A percentile compares a stretch with the other conserved stretches of the same genome.
phyloP scores from a whole-genome alignment of 2,113 vertebrate species.

The Malurus alboscapulatus region DNA sequence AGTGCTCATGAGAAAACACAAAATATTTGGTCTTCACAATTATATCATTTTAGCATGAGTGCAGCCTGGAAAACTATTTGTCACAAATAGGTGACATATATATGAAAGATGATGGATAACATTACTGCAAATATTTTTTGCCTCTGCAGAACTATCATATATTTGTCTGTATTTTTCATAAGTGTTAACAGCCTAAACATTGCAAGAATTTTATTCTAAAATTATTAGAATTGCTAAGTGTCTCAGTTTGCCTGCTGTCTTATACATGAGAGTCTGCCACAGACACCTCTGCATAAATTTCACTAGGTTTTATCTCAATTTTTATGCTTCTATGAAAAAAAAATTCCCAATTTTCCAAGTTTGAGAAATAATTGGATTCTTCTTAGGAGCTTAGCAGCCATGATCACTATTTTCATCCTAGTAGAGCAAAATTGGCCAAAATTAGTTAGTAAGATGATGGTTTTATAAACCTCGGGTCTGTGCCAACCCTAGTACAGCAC shows the following conservation, averaged over 20 bases:
- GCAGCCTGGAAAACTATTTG: background rate
- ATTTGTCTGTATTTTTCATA: background rate
- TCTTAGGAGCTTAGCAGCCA: background rate
- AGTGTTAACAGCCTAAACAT: background rate
- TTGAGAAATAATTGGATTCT: background rate
- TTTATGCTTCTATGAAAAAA: background rate
- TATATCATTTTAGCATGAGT: background rate
- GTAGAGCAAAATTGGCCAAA: background rate
- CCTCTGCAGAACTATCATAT: background rate
- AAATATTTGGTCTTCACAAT: background rate
- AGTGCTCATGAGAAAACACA: background rate
- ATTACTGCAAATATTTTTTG: background rate
- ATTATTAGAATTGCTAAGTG: background rate
- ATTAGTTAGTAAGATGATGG: background rate
- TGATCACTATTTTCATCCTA: background rate
- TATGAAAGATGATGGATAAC: background rate
- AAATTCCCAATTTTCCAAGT: background rate
- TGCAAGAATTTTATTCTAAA: background rate
- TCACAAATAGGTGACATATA: background rate
- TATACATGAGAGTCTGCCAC: background rate
- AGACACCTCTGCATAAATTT: background rate
- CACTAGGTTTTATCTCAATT: background rate
- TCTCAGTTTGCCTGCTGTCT: background rate
- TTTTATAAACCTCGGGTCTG: fast-evolving
- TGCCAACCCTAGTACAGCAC: background rate